phyloP scores from a whole-genome alignment of 2,113 vertebrate genomes.

The Spilogale gracilis region DNA sequence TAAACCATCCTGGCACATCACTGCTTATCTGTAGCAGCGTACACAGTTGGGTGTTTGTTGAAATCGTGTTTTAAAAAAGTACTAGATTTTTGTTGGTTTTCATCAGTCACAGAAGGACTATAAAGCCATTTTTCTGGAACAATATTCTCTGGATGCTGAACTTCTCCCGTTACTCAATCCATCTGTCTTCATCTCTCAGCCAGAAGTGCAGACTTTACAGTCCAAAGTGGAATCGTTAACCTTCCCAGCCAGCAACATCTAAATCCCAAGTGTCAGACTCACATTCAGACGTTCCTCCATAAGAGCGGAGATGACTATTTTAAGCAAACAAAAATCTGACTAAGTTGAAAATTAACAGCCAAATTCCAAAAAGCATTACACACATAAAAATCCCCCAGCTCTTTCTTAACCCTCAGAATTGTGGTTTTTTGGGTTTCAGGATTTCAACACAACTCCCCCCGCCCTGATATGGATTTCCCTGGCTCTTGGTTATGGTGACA shows the following conservation, averaged over 20 bases:
- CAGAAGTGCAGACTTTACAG: slow-evolving; percentile 58
- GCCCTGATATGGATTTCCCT: background rate
- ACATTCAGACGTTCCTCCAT: slow-evolving; percentile 2
- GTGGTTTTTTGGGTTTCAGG: slow-evolving; percentile 48
- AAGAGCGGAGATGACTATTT: slow-evolving; percentile 56
- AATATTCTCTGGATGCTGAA: slow-evolving; percentile 8
- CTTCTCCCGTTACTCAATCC: slow-evolving; percentile 24
- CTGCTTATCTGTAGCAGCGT: background rate
- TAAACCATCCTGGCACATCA: background rate
- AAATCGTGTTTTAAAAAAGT: slow-evolving; percentile 37
- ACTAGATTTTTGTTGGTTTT: slow-evolving; percentile 60
- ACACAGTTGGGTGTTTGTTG: background rate
- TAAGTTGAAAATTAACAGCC: slow-evolving; percentile 59
- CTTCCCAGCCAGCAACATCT: slow-evolving; percentile 49
- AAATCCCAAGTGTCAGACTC: background rate
- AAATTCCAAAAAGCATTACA: slow-evolving; percentile 68
- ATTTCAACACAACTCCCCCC: slow-evolving; percentile 69
- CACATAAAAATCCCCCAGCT: slow-evolving; percentile 65
- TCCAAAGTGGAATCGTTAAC: slow-evolving; percentile 32
- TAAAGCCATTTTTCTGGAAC: slow-evolving; percentile 26
- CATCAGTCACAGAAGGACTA: background rate
- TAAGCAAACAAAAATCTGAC: slow-evolving; percentile 63
- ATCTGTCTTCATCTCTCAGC: slow-evolving; percentile 43
- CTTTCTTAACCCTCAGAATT: slow-evolving; percentile 15
- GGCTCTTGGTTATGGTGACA: slow-evolving; percentile 17